Evolutionary conservation across 2,113 vertebrate genomes (phyloP), one percentile per base, ranked within the genome.

Genomic region (Acanthochromis polyacanthus): DNA sequence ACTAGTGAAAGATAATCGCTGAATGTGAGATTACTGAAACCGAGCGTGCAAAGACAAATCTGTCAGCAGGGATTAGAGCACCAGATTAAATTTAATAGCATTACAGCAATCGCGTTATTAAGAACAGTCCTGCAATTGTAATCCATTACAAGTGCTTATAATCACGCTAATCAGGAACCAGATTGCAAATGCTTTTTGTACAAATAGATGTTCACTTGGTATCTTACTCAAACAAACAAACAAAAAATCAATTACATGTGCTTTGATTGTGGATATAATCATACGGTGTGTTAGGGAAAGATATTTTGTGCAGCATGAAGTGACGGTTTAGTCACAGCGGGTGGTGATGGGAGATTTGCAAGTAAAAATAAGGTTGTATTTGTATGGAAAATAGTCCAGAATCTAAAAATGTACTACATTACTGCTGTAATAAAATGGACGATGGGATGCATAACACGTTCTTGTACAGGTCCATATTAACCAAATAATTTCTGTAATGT

Each of bases 111-210:
- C 52, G 25, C 76, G 16, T 60, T 36, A 62, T 64, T 63, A 46
- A 56, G 30, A 51, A 28, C 32, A 10, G 20, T 59, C 30, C 52
- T 64, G 32, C 66, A 73, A 80, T 61, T 81, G 68, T 80, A 83
- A 80, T 85, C 23, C 50, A 64, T 71, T 74, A 71, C 19, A 69
- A 72, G 38, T 58, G 78, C 55, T 84, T 67, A 63, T 77, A 72
- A 51, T 65, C 48, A 38, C 66, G 40, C 52, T 40, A 46, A 73
- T 71, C 12, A 58, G 43, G 30, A 67, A 52, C 30, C 20, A 17
- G 8, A 32, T 23, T n/a, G 53, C 32, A 65, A 68, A 62, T 19
- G 80, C 58, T 83, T 84, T 36, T 58, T 78, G 16, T 65, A 46
- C 19, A 73, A 69, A 58, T 57, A 62, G 8, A 66, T 52, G 25